A percentile compares a stretch with the other conserved stretches of the same genome.
phyloP scores from a whole-genome alignment of 2,113 vertebrate genomes.

The Rhea pennata region DNA sequence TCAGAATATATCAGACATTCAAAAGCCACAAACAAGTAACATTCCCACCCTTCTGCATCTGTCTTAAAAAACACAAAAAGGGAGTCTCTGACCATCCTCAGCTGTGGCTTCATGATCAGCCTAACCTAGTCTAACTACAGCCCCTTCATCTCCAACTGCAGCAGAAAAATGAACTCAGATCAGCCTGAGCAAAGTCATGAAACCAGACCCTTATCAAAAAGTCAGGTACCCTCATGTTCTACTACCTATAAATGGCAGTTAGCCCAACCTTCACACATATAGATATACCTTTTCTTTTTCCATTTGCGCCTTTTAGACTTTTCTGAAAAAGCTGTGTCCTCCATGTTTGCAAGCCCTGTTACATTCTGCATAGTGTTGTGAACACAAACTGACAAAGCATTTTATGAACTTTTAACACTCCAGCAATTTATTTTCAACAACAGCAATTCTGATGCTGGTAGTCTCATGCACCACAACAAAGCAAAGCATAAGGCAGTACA shows the following conservation, averaged over 20 bases:
- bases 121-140: neutral
- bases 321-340: neutral
- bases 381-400: neutral
- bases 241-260: neutral
- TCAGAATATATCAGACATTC: neutral
- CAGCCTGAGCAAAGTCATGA: neutral
- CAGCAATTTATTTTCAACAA: neutral
- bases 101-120: neutral
- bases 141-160: neutral
- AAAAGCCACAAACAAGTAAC: neutral
- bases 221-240: neutral
- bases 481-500: neutral
- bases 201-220: neutral
- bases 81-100: neutral
- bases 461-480: neutral
- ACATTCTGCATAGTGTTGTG: neutral
- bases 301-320: neutral
- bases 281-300: neutral
- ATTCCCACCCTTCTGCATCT: too few species aligned
- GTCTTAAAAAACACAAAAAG: neutral
- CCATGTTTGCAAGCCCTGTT: neutral
- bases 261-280: rapidly evolving
- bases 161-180: neutral
- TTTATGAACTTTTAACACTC: neutral
- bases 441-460: neutral